Evolutionary conservation across 2,113 vertebrate species (phyloP).

Genomic region (Chaetodon auriga): DNA sequence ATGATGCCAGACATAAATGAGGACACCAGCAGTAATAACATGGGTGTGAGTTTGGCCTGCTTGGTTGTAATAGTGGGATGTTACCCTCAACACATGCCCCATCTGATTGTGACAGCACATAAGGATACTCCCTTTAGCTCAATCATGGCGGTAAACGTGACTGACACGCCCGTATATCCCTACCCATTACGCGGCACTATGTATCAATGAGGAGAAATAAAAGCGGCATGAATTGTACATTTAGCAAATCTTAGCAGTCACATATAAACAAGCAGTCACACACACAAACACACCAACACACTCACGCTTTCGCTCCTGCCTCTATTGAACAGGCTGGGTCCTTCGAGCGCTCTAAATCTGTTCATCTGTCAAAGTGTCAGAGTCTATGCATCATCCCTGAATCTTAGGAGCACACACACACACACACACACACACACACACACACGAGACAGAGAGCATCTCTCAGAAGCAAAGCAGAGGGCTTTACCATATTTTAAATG

Average conservation of each 20-base stretch:
- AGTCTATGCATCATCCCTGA: constrained; percentile 82
- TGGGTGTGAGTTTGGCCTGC: constrained; percentile 2
- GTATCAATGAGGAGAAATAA: constrained; percentile 63
- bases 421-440: constrained; percentile 51
- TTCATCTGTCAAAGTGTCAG: constrained; percentile 87
- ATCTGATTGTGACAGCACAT: too few species aligned
- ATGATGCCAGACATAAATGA: background rate
- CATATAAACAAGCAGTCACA: constrained; percentile 61
- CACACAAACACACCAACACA: constrained; percentile 33
- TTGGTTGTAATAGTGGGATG: constrained; percentile 3
- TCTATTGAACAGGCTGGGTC: constrained; percentile 81
- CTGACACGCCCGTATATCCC: constrained; percentile 27
- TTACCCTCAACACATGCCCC: background rate
- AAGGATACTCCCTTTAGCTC: background rate
- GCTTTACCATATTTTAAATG: constrained; percentile 82
- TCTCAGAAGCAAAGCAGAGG: constrained; percentile 74
- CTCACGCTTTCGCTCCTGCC: constrained; percentile 71
- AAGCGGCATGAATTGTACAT: constrained; percentile 60
- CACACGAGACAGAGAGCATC: constrained; percentile 61
- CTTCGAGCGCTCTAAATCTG: constrained; percentile 84
- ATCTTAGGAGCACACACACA: constrained; percentile 62
- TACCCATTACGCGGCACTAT: constrained; percentile 49
- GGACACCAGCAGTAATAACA: constrained; percentile 11
- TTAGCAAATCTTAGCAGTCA: constrained; percentile 59
- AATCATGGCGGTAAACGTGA: constrained; percentile 35